Evolutionary conservation across 1,140 invertebrate genomes (phyloP).

Genomic region (Bombus affinis): DNA sequence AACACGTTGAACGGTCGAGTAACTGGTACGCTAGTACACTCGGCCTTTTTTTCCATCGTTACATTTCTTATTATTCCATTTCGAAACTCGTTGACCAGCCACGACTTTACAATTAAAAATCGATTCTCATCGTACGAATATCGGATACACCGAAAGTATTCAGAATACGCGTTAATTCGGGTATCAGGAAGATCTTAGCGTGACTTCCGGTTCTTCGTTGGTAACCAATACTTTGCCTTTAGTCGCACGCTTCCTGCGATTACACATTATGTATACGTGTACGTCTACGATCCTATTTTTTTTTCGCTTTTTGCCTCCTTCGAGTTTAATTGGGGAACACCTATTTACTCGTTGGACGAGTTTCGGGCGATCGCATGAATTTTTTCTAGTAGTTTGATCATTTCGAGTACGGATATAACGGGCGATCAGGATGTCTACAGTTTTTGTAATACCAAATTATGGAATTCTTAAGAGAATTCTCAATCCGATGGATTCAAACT

Average conservation of each 20-base stretch:
- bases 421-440: background rate
- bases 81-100: constrained; percentile 8
- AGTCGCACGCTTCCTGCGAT: constrained; percentile 38
- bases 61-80: constrained; percentile 16
- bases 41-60: constrained; percentile 1
- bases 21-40: constrained; percentile 57
- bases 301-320: constrained; percentile 29
- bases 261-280: constrained; percentile 48
- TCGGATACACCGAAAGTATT: constrained; percentile 20
- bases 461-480: background rate
- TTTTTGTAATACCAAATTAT: background rate
- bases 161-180: background rate
- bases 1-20: constrained; percentile 63
- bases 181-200: constrained; percentile 16
- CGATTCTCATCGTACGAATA: background rate
- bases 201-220: background rate
- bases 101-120: background rate
- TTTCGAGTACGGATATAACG: background rate
- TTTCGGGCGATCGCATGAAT: background rate
- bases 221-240: background rate
- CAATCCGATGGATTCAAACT: too few species aligned
- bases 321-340: constrained; percentile 32
- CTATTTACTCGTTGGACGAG: constrained; percentile 26
- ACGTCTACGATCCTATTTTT: constrained; percentile 34
- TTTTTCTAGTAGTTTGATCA: background rate